A percentile compares a stretch with the other conserved stretches of the same genome.
Conservation (phyloP, 2,888 invertebrate species). For the Neelides folsomi region DNA sequence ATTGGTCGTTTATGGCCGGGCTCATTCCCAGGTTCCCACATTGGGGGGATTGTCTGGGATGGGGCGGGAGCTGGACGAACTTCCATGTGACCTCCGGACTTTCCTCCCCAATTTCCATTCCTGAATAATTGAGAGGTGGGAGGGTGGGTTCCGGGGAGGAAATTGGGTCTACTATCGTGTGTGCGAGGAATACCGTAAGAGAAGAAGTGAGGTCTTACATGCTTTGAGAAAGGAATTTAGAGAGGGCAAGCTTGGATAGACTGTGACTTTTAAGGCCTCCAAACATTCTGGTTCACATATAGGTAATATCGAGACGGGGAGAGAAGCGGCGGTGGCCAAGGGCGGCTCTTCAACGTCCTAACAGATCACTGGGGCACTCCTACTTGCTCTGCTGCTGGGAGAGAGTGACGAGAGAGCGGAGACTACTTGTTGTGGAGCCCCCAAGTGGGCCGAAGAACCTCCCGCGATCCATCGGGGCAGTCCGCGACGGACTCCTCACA, state of each 20-base stretch:
- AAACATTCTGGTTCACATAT: constrained; percentile 44
- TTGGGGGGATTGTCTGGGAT: no score
- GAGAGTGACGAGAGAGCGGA: constrained; percentile 16
- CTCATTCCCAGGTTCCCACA: not conserved
- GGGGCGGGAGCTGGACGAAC: no score
- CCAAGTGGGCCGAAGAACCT: not conserved
- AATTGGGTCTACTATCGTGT: no score
- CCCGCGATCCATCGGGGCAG: not conserved
- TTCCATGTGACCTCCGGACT: no score
- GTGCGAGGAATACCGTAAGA: not conserved
- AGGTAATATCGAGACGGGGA: not conserved
- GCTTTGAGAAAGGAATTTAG: constrained; percentile 62
- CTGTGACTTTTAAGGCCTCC: constrained; percentile 63
- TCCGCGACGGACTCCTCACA: not conserved
- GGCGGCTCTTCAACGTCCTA: not conserved
- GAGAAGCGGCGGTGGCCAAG: not conserved
- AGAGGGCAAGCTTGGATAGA: constrained; percentile 57
- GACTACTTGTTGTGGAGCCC: constrained; percentile 19
- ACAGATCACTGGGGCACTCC: constrained; percentile 3
- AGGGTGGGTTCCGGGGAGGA: no score
- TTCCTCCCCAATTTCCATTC: no score
- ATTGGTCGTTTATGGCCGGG: not conserved
- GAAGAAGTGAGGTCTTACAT: constrained; percentile 46
- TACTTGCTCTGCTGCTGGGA: constrained; percentile 11
- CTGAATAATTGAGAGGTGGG: no score